Evolutionary conservation across 2,888 invertebrate genomes (phyloP), one percentile per base, ranked within the genome.

Genomic region (Lymantria monacha): DNA sequence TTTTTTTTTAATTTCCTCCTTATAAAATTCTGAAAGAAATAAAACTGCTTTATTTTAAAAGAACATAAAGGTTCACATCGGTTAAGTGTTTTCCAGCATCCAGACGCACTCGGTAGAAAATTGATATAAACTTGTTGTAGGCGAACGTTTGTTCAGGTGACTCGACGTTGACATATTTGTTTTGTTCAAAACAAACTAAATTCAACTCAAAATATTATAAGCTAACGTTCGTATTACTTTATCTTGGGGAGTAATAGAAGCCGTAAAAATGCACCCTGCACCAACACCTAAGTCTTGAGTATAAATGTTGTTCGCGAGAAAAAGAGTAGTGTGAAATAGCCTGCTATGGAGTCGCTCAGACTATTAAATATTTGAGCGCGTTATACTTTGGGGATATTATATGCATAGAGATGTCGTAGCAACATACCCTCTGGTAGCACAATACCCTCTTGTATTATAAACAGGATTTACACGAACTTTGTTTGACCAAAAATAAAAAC

Each of bases 61-160:
- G 66, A 78, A 69, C 72, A 74, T 72, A 75, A 75, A 77, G 63
- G 66, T 61, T 70, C 73, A 76, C 74, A 77, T 75, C 71, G 67
- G 70, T 74, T 81, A 83, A 87, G 81, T 86, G 85, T 86, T 87
- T 86, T 82, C 73, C 79, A 69, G 83, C 76, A 79, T 77, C 79
- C 85, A 87, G 86, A 86, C 83, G 85, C 88, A 88, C 83, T 85
- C 81, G 72, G 83, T 76, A 78, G 89, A 89, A 89, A 90, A 90
- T 89, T 90, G 87, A 87, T 85, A 87, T 84, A 89, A 90, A 89
- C 86, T 84, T 86, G 82, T 86, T 85, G 82, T 83, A 83, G 83
- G 70, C 66, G 70, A 62, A 76, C 75, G 83, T 83, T 87, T 83
- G 78, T 75, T 75, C 85, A 85, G 85, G 81, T 83, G 87, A 83